Conservation (phyloP, 2,888 invertebrate genomes). For the Ophion ellenae region DNA sequence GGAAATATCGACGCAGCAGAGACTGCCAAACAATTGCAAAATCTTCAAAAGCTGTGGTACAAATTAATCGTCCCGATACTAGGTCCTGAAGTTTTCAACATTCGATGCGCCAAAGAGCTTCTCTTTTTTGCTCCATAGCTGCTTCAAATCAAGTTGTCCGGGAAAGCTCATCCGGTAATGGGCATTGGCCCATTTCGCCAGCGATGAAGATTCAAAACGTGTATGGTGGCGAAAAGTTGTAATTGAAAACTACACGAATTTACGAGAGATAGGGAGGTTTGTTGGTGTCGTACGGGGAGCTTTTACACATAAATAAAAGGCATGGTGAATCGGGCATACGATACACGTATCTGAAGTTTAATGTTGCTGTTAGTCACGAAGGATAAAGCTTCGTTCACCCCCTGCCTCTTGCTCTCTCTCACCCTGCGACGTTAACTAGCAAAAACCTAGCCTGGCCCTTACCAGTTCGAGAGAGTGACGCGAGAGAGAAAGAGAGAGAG, state of each 20-base stretch:
- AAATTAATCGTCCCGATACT: neutral
- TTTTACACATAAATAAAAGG: slow-evolving; percentile 11
- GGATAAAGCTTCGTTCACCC: slow-evolving; percentile 45
- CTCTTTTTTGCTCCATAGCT: neutral
- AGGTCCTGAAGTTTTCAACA: neutral
- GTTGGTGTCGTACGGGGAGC: neutral
- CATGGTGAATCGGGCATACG: neutral
- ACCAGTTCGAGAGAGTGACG: slow-evolving; percentile 64
- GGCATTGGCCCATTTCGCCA: neutral
- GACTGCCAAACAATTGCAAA: neutral
- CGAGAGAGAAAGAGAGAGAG: slow-evolving; percentile 11
- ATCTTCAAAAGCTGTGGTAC: neutral
- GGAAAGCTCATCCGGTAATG: neutral
- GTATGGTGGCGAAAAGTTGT: slow-evolving; percentile 14
- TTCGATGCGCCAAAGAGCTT: neutral
- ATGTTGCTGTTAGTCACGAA: slow-evolving; percentile 51
- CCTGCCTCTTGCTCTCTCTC: slow-evolving; percentile 22
- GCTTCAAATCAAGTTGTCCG: neutral
- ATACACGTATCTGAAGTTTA: slow-evolving; percentile 31
- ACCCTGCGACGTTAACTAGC: slow-evolving; percentile 73
- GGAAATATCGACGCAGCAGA: neutral
- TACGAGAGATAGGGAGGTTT: neutral
- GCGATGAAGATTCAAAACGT: neutral
- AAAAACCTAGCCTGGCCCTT: slow-evolving; percentile 77
- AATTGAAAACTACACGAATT: slow-evolving; percentile 15